Conservation (phyloP, 2,888 invertebrate species). For the Drosophila tripunctata region DNA sequence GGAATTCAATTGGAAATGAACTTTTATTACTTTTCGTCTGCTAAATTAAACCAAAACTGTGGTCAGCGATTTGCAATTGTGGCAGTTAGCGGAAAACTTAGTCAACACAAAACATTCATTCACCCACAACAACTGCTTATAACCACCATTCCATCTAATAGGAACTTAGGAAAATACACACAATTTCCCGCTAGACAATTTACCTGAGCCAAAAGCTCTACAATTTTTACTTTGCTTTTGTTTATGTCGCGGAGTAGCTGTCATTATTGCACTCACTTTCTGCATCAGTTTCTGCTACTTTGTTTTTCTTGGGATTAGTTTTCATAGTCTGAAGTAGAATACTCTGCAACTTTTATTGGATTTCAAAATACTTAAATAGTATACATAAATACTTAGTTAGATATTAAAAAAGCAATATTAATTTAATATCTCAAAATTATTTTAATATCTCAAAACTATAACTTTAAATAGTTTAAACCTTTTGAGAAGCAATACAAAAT, state of each 20-base stretch:
- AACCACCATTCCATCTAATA: conserved; percentile 1
- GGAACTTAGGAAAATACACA: conserved; percentile 19
- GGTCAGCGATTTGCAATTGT: background rate
- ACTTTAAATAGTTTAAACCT: too few species aligned
- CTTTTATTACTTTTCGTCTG: background rate
- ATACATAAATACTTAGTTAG: too few species aligned
- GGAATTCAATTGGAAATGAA: conserved; percentile 5
- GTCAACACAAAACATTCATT: background rate
- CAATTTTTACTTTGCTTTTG: conserved; percentile 44
- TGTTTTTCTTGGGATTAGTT: too few species aligned
- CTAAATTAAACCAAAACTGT: too few species aligned
- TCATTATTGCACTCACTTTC: conserved; percentile 26
- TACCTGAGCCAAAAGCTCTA: conserved; percentile 34
- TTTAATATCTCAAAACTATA: too few species aligned
- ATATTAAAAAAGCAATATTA: too few species aligned
- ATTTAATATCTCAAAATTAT: too few species aligned
- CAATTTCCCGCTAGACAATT: conserved; percentile 49
- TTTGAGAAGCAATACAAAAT: too few species aligned
- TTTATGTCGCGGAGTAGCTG: conserved; percentile 1
- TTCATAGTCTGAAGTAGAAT: background rate
- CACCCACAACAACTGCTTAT: conserved; percentile 10
- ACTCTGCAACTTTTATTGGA: too few species aligned
- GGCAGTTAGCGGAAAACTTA: conserved; percentile 1
- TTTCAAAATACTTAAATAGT: too few species aligned
- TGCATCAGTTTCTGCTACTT: conserved; percentile 9